These are phyloP conservation scores for Brachionichthys hirsutus DNA, from an alignment of 2,113 vertebrate species.

Conservation along the genomic window DNA sequence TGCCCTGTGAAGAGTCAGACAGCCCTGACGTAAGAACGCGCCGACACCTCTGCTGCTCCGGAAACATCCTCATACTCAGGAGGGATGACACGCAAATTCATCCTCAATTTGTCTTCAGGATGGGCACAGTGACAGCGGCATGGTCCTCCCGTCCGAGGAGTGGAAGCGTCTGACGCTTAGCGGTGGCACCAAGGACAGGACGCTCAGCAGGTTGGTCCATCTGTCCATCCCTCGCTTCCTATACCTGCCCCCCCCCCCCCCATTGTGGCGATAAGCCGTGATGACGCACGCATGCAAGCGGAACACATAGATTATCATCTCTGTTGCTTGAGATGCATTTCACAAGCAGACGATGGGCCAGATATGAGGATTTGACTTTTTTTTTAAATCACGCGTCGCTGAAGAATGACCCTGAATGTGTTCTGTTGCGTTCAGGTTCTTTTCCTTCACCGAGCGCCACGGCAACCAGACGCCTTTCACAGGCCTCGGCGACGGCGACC, in stretches of 20 bases:
- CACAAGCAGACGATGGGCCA: neutral
- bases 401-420: neutral
- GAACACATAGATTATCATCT: neutral
- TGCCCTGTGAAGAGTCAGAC: constrained; percentile 37
- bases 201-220: constrained; percentile 69
- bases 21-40: constrained; percentile 46
- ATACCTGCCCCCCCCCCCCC: neutral
- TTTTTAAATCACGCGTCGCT: too few species aligned
- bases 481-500: constrained; percentile 28
- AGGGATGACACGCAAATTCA: neutral
- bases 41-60: constrained; percentile 11
- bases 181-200: constrained; percentile 63
- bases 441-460: constrained; percentile 47
- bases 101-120: constrained; percentile 71
- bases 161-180: constrained; percentile 81
- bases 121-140: constrained; percentile 82
- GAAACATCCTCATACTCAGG: neutral
- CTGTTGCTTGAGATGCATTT: neutral
- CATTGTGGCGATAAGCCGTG: neutral
- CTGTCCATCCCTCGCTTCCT: neutral
- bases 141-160: constrained; percentile 84
- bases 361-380: too few species aligned
- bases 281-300: neutral
- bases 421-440: constrained; percentile 53
- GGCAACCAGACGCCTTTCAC: constrained; percentile 38